phyloP scores from a whole-genome alignment of 2,113 vertebrate genomes.

The Fulmarus glacialis region DNA sequence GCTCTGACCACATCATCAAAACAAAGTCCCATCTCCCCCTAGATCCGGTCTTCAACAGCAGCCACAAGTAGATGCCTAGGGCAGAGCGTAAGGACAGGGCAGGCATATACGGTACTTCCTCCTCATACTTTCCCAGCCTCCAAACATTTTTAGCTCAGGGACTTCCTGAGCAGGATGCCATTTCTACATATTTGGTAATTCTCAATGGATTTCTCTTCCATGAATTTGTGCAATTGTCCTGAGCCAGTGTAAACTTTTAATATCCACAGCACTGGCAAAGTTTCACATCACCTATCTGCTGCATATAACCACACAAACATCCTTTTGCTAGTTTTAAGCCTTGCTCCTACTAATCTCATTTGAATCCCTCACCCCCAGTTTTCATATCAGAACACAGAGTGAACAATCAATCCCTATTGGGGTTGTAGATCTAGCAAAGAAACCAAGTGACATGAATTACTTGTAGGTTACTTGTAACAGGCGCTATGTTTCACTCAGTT shows the following conservation, averaged over 20 bases:
- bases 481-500: neutral
- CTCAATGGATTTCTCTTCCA: slow-evolving; percentile 24
- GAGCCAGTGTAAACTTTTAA: neutral
- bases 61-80: neutral
- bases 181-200: slow-evolving; percentile 65
- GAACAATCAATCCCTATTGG: neutral
- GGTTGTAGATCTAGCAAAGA: neutral
- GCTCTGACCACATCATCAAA: neutral
- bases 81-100: neutral
- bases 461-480: neutral
- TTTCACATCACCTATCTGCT: neutral
- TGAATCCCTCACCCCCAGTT: neutral
- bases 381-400: fast-evolving
- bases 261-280: neutral
- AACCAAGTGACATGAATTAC: neutral
- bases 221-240: slow-evolving; percentile 34
- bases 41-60: neutral
- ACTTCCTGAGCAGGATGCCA: slow-evolving; percentile 55
- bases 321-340: neutral
- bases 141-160: slow-evolving; percentile 49
- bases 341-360: neutral
- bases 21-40: neutral
- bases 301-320: neutral
- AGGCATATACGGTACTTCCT: neutral
- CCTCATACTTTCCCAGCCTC: slow-evolving; percentile 53